Conservation (phyloP, 2,888 invertebrate species). For the Tinea pellionella region DNA sequence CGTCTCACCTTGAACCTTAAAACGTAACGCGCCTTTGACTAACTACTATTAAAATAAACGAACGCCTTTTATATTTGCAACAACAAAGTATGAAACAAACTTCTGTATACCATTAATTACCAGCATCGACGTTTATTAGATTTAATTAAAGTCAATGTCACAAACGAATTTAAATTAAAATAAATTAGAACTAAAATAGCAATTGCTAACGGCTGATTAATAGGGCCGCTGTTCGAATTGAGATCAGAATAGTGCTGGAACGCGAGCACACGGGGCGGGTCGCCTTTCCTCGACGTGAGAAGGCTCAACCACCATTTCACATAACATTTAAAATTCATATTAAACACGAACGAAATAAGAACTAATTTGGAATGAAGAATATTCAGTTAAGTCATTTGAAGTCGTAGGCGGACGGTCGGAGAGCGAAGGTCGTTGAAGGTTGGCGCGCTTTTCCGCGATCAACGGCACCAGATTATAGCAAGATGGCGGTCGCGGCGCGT, state of each 20-base stretch:
- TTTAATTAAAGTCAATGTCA: slow-evolving; percentile 13
- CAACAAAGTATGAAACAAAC: too few species aligned
- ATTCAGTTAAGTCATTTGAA: slow-evolving; percentile 6
- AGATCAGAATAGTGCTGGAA: slow-evolving; percentile 43
- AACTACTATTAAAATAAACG: not conserved
- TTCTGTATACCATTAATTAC: slow-evolving; percentile 4
- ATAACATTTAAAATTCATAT: not conserved
- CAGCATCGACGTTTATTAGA: slow-evolving; percentile 8
- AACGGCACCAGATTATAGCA: slow-evolving; percentile 67
- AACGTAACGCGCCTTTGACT: not conserved
- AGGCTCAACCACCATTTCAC: not conserved
- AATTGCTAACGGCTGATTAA: slow-evolving; percentile 32
- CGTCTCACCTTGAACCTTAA: slow-evolving; percentile 4
- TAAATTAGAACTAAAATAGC: slow-evolving; percentile 11
- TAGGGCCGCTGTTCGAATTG: slow-evolving; percentile 46
- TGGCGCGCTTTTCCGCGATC: slow-evolving; percentile 69
- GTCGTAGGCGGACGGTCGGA: slow-evolving; percentile 39
- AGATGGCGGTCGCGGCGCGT: slow-evolving; percentile 64
- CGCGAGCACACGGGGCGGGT: slow-evolving; percentile 44
- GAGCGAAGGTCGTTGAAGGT: slow-evolving; percentile 71
- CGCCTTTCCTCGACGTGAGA: slow-evolving; percentile 16
- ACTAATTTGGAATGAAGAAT: not conserved
- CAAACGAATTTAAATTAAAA: slow-evolving; percentile 13
- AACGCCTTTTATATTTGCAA: not conserved
- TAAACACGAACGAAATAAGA: not conserved